Evolutionary conservation across 1,140 invertebrate genomes (phyloP).

Genomic region (Drosophila orena): DNA sequence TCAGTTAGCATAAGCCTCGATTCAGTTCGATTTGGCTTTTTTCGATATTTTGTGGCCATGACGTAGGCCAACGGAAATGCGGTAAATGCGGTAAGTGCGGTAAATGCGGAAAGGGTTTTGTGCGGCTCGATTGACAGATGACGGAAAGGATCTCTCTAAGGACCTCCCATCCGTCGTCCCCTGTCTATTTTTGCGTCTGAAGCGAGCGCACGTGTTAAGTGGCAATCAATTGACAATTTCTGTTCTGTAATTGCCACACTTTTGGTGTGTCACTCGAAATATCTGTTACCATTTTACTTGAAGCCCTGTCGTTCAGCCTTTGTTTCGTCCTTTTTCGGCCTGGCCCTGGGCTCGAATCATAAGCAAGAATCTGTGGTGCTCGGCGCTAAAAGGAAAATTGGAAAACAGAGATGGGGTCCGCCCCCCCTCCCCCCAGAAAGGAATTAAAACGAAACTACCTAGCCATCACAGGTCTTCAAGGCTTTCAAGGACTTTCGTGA

Average conservation of each 20-base stretch:
- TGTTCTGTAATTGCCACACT: conserved; percentile 63
- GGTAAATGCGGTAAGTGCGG: too few species aligned
- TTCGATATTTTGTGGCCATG: conserved; percentile 5
- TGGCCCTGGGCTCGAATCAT: conserved; percentile 4
- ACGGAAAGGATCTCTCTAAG: background rate
- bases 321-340: conserved; percentile 8
- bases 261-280: conserved; percentile 28
- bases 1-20: conserved; percentile 26
- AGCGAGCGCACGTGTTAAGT: conserved; percentile 67
- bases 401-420: background rate
- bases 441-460: background rate
- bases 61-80: background rate
- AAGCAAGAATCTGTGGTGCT: conserved; percentile 12
- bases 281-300: conserved; percentile 14
- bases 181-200: conserved; percentile 20
- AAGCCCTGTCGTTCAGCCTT: background rate
- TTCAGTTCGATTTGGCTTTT: conserved; percentile 13
- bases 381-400: conserved; percentile 1
- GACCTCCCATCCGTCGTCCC: background rate
- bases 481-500: background rate
- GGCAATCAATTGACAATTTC: conserved; percentile 71
- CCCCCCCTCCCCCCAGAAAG: too few species aligned
- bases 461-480: background rate
- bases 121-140: conserved; percentile 30
- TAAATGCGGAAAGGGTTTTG: conserved; percentile 20